phyloP scores from a whole-genome alignment of 2,113 vertebrate genomes.

The Chaetops frenatus region DNA sequence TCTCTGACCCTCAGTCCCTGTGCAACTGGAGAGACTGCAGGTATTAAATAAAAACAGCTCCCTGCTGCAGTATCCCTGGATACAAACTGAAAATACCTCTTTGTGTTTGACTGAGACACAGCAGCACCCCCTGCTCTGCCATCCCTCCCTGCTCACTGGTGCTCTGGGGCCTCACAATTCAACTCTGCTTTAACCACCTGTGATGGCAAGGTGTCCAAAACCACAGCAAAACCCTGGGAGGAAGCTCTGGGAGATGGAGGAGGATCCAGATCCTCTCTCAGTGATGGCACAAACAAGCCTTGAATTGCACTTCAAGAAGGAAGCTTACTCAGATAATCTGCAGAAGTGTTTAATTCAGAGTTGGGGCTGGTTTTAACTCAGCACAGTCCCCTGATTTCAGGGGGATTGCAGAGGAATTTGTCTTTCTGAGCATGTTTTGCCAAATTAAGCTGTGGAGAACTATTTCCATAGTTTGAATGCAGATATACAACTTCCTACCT shows the following conservation, averaged over 20 bases:
- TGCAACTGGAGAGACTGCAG: neutral
- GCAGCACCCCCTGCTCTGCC: neutral
- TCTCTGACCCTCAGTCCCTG: neutral
- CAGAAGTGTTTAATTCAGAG: neutral
- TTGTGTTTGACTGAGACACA: neutral
- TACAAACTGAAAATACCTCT: neutral
- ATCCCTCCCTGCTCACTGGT: too few relatives aligned
- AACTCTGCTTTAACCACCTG: accelerated
- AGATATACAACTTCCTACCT: constrained; percentile 35
- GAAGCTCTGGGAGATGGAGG: neutral
- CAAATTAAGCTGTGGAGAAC: constrained; percentile 24
- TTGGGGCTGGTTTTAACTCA: neutral
- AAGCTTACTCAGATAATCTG: neutral
- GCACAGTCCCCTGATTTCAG: neutral
- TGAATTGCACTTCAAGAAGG: neutral
- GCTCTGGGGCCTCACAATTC: neutral
- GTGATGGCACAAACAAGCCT: neutral
- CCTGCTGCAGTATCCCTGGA: neutral
- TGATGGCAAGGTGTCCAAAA: neutral
- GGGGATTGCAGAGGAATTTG: neutral
- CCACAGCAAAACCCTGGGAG: neutral
- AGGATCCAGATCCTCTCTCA: neutral
- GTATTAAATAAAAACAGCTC: neutral
- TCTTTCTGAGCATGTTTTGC: neutral
- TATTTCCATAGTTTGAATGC: constrained; percentile 26